A percentile compares a stretch with the other conserved stretches of the same genome.
phyloP scores from a whole-genome alignment of 2,113 vertebrate genomes.

The Sinocyclocheilus anshuiensis region DNA sequence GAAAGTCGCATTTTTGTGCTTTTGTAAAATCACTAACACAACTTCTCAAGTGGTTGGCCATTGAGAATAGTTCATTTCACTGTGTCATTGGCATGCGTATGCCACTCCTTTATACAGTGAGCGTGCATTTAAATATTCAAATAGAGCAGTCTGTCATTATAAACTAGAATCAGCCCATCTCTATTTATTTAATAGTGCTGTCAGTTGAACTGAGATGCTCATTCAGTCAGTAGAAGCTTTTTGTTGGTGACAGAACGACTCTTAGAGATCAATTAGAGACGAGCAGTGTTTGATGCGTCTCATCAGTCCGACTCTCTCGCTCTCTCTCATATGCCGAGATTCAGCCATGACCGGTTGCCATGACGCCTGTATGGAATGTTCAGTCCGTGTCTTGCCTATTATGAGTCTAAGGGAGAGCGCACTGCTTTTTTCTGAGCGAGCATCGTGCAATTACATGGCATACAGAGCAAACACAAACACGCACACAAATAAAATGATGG shows the following conservation, averaged over 20 bases:
- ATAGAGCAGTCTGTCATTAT: slow-evolving; percentile 12
- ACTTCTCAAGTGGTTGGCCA: not conserved
- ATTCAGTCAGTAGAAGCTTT: slow-evolving; percentile 40
- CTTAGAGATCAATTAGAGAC: slow-evolving; percentile 54
- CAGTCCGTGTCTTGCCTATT: slow-evolving; percentile 66
- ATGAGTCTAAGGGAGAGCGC: slow-evolving; percentile 26
- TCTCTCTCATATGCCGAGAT: slow-evolving; percentile 50
- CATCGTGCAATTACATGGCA: slow-evolving; percentile 5
- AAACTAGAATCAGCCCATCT: not conserved
- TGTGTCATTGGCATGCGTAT: not conserved
- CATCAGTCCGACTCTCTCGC: slow-evolving; percentile 23
- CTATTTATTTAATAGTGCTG: slow-evolving; percentile 40
- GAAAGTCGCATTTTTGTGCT: not conserved
- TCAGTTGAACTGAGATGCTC: slow-evolving; percentile 41
- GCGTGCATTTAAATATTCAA: not conserved
- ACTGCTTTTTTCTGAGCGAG: slow-evolving; percentile 17
- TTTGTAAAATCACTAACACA: not conserved
- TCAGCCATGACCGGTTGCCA: slow-evolving; percentile 73
- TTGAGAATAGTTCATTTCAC: not conserved
- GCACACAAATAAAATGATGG: not conserved
- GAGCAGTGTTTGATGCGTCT: slow-evolving; percentile 38
- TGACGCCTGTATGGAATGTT: slow-evolving; percentile 72
- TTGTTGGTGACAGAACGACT: slow-evolving; percentile 45
- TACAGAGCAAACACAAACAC: not conserved
- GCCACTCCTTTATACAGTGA: not conserved